phyloP scores from a whole-genome alignment of 2,888 invertebrate genomes.

The Meiosimyza platycephala region DNA sequence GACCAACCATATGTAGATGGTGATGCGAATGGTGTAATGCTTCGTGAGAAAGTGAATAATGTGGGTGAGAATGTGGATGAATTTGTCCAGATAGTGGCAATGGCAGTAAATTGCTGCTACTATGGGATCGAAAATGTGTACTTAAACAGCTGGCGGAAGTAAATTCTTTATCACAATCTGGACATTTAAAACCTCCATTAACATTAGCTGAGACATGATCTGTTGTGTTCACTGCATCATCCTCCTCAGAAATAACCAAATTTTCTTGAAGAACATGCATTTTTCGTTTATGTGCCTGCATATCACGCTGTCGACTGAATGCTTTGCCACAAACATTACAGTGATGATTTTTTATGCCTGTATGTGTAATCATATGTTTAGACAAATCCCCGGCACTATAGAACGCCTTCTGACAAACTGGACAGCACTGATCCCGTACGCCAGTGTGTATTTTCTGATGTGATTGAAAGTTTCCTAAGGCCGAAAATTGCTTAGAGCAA shows the following conservation, averaged over 20 bases:
- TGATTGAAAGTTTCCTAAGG: slow-evolving; percentile 73
- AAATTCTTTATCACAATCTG: slow-evolving; percentile 66
- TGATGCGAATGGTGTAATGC: slow-evolving; percentile 22
- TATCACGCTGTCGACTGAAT: slow-evolving; percentile 71
- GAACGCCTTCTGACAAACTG: slow-evolving; percentile 72
- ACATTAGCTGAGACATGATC: slow-evolving; percentile 54
- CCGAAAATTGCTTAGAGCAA: slow-evolving; percentile 74
- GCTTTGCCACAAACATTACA: slow-evolving; percentile 72
- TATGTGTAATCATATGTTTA: slow-evolving; percentile 72
- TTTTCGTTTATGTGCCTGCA: slow-evolving; percentile 68
- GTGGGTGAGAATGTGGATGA: slow-evolving; percentile 38
- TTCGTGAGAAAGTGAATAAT: slow-evolving; percentile 21
- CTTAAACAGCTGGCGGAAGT: slow-evolving; percentile 62
- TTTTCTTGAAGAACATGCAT: slow-evolving; percentile 57
- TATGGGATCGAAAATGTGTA: slow-evolving; percentile 64
- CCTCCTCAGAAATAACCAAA: slow-evolving; percentile 42
- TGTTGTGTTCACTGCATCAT: slow-evolving; percentile 55
- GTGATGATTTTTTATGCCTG: slow-evolving; percentile 71
- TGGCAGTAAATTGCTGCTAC: slow-evolving; percentile 55
- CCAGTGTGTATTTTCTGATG: slow-evolving; percentile 75
- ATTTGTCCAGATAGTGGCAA: slow-evolving; percentile 52
- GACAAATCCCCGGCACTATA: slow-evolving; percentile 73
- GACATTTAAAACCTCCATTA: slow-evolving; percentile 63
- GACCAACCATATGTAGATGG: slow-evolving; percentile 46
- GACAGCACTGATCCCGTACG: slow-evolving; percentile 72